Evolutionary conservation across 2,113 vertebrate species (phyloP).

Genomic region (Mustelus asterias): DNA sequence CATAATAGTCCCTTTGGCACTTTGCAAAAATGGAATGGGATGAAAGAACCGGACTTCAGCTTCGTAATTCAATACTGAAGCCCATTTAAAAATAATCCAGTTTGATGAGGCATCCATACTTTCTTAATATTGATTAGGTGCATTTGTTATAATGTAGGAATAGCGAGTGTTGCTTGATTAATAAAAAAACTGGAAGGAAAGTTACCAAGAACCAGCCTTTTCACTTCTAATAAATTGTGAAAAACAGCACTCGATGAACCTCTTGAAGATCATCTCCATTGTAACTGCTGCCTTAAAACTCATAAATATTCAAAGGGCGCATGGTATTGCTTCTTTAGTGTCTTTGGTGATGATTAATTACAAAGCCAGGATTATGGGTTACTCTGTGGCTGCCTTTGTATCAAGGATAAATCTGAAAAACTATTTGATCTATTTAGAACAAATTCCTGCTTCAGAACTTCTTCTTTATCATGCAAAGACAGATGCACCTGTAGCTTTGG

Average conservation of each 20-base stretch:
- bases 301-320: conserved; percentile 7
- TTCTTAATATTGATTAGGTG: neutral
- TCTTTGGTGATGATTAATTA: neutral
- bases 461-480: conserved; percentile 26
- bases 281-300: neutral
- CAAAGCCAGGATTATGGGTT: conserved; percentile 30
- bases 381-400: neutral
- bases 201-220: neutral
- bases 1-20: neutral
- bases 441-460: neutral
- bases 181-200: neutral
- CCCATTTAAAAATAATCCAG: neutral
- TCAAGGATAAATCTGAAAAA: conserved; percentile 1
- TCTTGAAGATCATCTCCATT: neutral
- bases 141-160: neutral
- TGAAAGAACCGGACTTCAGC: neutral
- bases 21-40: neutral
- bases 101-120: neutral
- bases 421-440: conserved; percentile 25
- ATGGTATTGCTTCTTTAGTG: neutral
- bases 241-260: neutral
- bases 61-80: neutral
- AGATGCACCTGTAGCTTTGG: conserved; percentile 28
- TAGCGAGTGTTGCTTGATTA: no score
- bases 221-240: neutral